Percentiles rank a stretch among this genome's conserved stretches.
Evolutionary conservation across 1,140 invertebrate species (phyloP).

Genomic region (Eurytemora carolleeae): DNA sequence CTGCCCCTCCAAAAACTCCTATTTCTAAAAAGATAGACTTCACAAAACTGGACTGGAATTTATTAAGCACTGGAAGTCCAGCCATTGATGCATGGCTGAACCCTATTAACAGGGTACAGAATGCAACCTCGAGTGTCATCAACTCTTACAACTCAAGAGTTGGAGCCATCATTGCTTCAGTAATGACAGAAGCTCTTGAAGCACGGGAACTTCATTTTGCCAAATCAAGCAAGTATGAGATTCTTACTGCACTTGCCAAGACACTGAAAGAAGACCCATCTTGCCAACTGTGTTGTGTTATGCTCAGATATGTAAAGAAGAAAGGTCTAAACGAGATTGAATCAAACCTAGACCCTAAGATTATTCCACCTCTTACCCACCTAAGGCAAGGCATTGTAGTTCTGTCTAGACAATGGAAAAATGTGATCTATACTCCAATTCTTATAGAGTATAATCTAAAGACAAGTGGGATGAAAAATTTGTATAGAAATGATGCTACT

Average conservation of each 20-base stretch:
- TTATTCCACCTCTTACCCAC: constrained; percentile 65
- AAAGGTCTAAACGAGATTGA: constrained; percentile 53
- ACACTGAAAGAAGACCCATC: constrained; percentile 87
- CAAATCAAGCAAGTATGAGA: constrained; percentile 69
- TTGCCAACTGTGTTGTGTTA: constrained; percentile 70
- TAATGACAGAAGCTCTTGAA: constrained; percentile 85
- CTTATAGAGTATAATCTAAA: constrained; percentile 64
- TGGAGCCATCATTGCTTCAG: constrained; percentile 63
- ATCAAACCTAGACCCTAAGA: constrained; percentile 53
- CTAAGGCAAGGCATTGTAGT: constrained; percentile 78
- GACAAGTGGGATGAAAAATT: constrained; percentile 46
- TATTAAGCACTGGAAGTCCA: constrained; percentile 80
- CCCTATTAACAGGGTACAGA: constrained; percentile 66
- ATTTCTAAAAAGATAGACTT: constrained; percentile 87
- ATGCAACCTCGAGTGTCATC: constrained; percentile 59
- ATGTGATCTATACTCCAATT: constrained; percentile 76
- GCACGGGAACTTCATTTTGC: constrained; percentile 56
- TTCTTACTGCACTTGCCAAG: constrained; percentile 64
- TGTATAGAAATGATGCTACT: constrained; percentile 24
- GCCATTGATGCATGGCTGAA: constrained; percentile 52
- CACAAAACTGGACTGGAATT: constrained; percentile 84
- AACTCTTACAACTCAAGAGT: constrained; percentile 22
- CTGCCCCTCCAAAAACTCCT: constrained; percentile 75
- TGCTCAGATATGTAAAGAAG: constrained; percentile 61
- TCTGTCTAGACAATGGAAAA: constrained; percentile 86